Percentiles rank a stretch among this genome's conserved stretches.
Evolutionary conservation across 2,888 invertebrate genomes (phyloP).

Genomic region (Apoda limacodes): DNA sequence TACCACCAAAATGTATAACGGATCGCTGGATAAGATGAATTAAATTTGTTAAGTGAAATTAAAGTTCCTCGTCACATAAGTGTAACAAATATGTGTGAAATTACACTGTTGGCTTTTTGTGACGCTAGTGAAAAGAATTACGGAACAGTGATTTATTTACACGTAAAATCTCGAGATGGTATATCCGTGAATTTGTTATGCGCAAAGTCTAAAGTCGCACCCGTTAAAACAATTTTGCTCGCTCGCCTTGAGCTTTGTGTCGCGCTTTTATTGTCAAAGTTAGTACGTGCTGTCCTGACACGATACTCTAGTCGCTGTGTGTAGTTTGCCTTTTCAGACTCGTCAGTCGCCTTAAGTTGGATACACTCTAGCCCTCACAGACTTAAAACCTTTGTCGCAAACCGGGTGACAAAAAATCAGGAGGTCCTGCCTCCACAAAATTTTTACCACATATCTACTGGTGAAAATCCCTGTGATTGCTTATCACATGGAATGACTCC

Average conservation of each 20-base stretch:
- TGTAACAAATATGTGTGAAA: conserved; percentile 2
- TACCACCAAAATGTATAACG: conserved; percentile 4
- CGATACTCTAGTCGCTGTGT: conserved; percentile 1
- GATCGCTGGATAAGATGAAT: conserved; percentile 7
- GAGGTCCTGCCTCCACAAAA: conserved; percentile 3
- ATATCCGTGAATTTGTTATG: conserved; percentile 5
- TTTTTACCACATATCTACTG: conserved; percentile 8
- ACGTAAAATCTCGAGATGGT: conserved; percentile 5
- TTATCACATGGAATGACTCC: conserved; percentile 10
- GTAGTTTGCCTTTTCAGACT: conserved; percentile 11
- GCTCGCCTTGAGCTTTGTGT: conserved; percentile 4
- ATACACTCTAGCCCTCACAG: conserved; percentile 10
- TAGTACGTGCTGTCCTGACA: conserved; percentile 6
- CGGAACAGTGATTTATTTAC: conserved; percentile 7
- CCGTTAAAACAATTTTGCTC: conserved; percentile 7
- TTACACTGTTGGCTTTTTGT: conserved; percentile 6
- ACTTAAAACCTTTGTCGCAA: conserved; percentile 12
- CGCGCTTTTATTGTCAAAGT: conserved; percentile 6
- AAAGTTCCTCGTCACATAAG: too few species aligned
- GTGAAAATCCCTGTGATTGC: conserved; percentile 11
- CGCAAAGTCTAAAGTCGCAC: conserved; percentile 11
- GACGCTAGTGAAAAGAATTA: conserved; percentile 9
- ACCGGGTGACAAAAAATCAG: conserved; percentile 10
- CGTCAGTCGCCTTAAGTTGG: conserved; percentile 13
- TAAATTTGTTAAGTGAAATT: conserved; percentile 5